Base-by-base conservation (phyloP, 2,113 vertebrate genomes). In the Camelus bactrianus region DNA sequence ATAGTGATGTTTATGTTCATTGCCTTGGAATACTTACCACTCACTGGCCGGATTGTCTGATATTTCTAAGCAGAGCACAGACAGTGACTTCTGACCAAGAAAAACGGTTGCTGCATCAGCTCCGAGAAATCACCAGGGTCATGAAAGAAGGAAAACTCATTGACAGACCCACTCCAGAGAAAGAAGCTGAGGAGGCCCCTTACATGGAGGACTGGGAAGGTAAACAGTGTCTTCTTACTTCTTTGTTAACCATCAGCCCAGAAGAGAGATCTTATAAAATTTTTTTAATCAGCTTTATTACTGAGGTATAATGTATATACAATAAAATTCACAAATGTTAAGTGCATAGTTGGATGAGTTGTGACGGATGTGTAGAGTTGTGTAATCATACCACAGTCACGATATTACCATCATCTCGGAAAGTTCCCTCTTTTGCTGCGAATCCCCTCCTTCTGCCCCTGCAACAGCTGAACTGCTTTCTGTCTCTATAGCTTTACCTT, bases 61-160 rank as follows among this genome's bases (percentile, higher is more conserved):
- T 65, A 95, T 97, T 96, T 97, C 75, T 85, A 87, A 97, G 95
- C 98, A 99, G 98, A 97, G 90, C 97, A 80, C 98, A 98, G 93
- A 98, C 99, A 26, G 99, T 99, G 97, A 99, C 98, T 73, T 98
- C 98, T 48, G 99, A 99, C 81, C 99, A 99, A 97, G 99, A 99
- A 98, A 99, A 99, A 98, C 99, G 90, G 50, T 97, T 99, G 88
- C 99, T 99, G 93, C 98, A 99, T 95, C 99, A 99, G 96, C 99
- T 99, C 96, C 98, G 99, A 75, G 99, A 99, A 98, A 99, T 99
- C 94, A 99, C 99, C 3, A 99, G 99, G n/a, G 99, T 99, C 96
- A 99, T 99, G 99, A 99, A 99, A 98, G 99, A 99, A 98, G 99
- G 99, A 28, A 99, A 99, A 93, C 98, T 99, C 93, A 83, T 99